These are phyloP conservation scores for Stomatorhinus walkeri DNA, from an alignment of 2,797 vertebrate genomes.

Conservation along the genomic window DNA sequence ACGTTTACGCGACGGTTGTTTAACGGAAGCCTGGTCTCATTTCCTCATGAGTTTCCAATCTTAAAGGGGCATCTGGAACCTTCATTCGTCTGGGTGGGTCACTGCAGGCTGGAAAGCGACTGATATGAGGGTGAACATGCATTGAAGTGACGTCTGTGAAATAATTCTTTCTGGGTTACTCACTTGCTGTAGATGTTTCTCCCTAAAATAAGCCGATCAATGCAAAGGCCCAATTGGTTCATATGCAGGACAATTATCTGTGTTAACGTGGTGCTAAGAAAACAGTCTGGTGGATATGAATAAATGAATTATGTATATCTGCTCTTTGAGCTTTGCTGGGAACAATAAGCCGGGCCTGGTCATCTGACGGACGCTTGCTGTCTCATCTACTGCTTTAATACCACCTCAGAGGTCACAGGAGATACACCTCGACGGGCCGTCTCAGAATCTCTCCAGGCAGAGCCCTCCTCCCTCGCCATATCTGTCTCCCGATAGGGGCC, in stretches of 20 bases:
- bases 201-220: neutral
- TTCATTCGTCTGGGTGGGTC: conserved; percentile 8
- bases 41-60: neutral
- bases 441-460: neutral
- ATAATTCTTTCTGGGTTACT: neutral
- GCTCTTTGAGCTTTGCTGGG: conserved; percentile 10
- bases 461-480: too few species aligned
- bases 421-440: neutral
- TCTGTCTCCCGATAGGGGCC: neutral
- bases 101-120: neutral
- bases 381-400: neutral
- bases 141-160: neutral
- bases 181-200: neutral
- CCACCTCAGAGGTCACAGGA: neutral
- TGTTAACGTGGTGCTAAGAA: neutral
- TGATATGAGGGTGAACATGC: neutral
- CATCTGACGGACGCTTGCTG: neutral
- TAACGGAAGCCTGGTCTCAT: conserved; percentile 17
- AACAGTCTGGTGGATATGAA: conserved; percentile 9
- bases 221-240: neutral
- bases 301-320: conserved; percentile 25
- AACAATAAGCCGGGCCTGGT: conserved; percentile 16
- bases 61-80: conserved; percentile 10
- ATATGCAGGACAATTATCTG: neutral
- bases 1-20: neutral